Conservation (phyloP, 2,113 vertebrate species). For the Lepus timidus region DNA sequence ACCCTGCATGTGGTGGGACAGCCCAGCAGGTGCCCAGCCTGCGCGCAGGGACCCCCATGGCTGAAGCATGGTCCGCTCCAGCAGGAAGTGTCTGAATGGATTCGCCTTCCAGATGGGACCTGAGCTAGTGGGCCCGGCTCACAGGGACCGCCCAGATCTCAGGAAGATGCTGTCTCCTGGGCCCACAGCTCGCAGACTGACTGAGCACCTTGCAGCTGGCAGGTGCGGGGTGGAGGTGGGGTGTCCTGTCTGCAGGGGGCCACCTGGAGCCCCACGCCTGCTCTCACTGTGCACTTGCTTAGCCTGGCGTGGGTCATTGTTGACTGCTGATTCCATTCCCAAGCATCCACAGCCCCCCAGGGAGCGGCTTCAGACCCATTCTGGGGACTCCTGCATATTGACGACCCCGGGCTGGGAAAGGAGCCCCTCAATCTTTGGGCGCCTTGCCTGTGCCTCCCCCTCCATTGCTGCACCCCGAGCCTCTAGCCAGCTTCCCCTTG, state of each 20-base stretch:
- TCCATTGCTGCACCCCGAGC: too few species aligned
- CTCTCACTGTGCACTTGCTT: too few species aligned
- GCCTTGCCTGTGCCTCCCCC: not conserved
- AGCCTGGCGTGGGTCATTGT: too few species aligned
- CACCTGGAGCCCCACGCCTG: too few species aligned
- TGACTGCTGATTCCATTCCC: not conserved
- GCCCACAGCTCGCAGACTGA: not conserved
- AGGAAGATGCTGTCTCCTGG: not conserved
- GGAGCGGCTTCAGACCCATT: not conserved
- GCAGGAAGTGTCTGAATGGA: not conserved
- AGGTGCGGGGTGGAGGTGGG: too few species aligned
- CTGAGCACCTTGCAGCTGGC: too few species aligned
- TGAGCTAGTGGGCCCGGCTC: not conserved
- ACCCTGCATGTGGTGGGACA: not conserved
- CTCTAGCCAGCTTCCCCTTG: not conserved
- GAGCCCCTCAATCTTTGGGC: too few species aligned
- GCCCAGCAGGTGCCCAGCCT: not conserved
- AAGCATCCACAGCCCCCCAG: not conserved
- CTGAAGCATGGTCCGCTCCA: too few species aligned
- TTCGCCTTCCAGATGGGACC: not conserved
- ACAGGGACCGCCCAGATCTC: not conserved
- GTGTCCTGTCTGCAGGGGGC: not conserved
- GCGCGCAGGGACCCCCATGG: not conserved
- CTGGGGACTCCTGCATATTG: not conserved
- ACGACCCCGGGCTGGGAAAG: not conserved